A percentile compares a stretch with the other conserved stretches of the same genome.
phyloP scores from a whole-genome alignment of 2,888 invertebrate genomes.

The Polyploca ridens region DNA sequence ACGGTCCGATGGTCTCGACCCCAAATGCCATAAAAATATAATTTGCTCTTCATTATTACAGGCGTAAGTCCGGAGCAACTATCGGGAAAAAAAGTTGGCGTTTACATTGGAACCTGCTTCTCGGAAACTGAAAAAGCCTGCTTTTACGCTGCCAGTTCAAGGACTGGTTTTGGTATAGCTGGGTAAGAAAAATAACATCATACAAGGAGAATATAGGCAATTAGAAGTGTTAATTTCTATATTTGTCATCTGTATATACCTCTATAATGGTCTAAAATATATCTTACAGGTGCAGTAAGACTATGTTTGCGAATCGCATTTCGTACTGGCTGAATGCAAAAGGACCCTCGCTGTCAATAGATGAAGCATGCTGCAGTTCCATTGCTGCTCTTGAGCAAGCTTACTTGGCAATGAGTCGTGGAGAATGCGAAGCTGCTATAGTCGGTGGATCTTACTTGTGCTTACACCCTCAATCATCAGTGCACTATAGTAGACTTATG shows the following conservation, averaged over 20 bases:
- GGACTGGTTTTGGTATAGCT: constrained; percentile 31
- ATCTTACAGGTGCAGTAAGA: constrained; percentile 40
- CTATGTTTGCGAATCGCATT: constrained; percentile 62
- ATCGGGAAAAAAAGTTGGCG: constrained; percentile 77
- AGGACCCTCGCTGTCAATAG: constrained; percentile 56
- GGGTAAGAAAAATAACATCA: constrained; percentile 25
- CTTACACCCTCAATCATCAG: constrained; percentile 64
- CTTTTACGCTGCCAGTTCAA: constrained; percentile 29
- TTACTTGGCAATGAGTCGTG: constrained; percentile 45
- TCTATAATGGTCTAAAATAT: no score
- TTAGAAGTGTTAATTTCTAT: no score
- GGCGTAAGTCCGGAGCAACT: constrained; percentile 82
- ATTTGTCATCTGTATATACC: no score
- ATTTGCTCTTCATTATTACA: constrained; percentile 29
- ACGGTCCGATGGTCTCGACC: no score
- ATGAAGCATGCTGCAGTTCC: constrained; percentile 50
- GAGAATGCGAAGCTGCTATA: constrained; percentile 76
- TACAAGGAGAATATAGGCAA: no score
- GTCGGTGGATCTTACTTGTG: constrained; percentile 78
- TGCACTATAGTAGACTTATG: constrained; percentile 36
- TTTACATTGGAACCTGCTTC: constrained; percentile 64
- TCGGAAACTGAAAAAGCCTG: constrained; percentile 84
- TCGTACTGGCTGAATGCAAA: constrained; percentile 62
- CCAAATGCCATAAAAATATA: no score
- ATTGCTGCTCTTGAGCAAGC: constrained; percentile 53